Percentiles rank a stretch among this genome's conserved stretches.
Conservation (phyloP, 2,888 invertebrate species). For the Laothoe populi region DNA sequence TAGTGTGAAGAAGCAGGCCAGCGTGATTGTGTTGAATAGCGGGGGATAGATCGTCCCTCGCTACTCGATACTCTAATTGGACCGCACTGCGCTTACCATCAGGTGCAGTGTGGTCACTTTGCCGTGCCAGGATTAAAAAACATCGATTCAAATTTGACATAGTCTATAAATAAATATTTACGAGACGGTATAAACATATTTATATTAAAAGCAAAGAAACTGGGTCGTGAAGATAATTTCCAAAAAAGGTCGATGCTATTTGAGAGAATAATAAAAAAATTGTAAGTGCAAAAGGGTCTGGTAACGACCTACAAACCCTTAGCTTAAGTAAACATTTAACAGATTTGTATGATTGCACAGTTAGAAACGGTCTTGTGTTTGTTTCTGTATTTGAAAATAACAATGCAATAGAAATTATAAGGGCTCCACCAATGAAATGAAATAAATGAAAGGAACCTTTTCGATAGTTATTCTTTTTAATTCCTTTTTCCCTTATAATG, state of each 20-base stretch:
- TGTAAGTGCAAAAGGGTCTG: not conserved
- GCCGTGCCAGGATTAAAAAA: too few species aligned
- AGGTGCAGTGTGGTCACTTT: too few species aligned
- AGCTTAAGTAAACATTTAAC: not conserved
- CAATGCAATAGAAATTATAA: too few species aligned
- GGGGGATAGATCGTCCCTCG: too few species aligned
- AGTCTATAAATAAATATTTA: not conserved
- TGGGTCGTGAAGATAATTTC: slow-evolving; percentile 4
- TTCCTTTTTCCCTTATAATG: too few species aligned
- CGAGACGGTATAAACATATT: not conserved
- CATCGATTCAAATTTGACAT: not conserved
- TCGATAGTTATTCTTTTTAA: too few species aligned
- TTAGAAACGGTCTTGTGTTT: not conserved
- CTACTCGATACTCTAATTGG: too few species aligned
- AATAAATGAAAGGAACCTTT: too few species aligned
- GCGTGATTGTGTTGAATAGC: too few species aligned
- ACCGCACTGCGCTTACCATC: too few species aligned
- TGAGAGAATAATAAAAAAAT: slow-evolving; percentile 1
- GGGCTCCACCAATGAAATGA: too few species aligned
- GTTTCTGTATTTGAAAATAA: not conserved
- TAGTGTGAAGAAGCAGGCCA: too few species aligned
- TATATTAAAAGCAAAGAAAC: not conserved
- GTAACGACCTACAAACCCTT: not conserved
- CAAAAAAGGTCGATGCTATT: not conserved
- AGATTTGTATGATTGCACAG: not conserved